Base-by-base conservation (phyloP, 2,113 vertebrate genomes). In the Pomatostomus ruficeps region DNA sequence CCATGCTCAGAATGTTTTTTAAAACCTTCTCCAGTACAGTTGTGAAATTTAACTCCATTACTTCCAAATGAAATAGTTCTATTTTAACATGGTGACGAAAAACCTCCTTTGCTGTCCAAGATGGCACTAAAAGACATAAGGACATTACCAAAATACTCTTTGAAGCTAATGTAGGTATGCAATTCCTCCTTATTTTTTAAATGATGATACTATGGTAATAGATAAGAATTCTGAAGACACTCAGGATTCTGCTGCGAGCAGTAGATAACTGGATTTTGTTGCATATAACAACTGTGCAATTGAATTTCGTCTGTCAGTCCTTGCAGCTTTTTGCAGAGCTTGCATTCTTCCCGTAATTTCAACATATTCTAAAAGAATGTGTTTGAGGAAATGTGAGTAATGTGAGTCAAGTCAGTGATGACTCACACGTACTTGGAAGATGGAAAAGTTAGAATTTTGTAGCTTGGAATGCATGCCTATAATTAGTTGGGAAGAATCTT, bases 301-400 rank as follows among this genome's bases (percentile, higher is more conserved):
- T 3, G 3, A 48, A 58, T 58, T 71, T 82, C 36, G 57, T 83
- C 54, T 45, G 23, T 42, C 76, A 97, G 25, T 43, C 78, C 24
- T 40, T 36, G 38, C 40, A 78, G 22, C 67, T 83, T 97, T 96
- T 85, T 98, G 97, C 97, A 94, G 84, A 85, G 91, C 57, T 97
- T 97, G 97, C 97, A 97, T 86, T 98, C 93, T 97, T 97, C 80
- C 90, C 95, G 90, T 96, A 97, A 96, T 98, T 98, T 98, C 96
- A 95, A 96, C 96, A 96, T 94, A 78, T 72, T 96, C 94, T 97
- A 97, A 97, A 98, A 98, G 97, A 98, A 97, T 89, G 79, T 96
- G 88, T 94, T 96, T 98, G 97, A 95, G 97, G 97, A 98, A 98
- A 98, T 97, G 80, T 97, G 97, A 98, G 95, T 97, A 97, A 98